These are phyloP conservation scores for Nymphalis urticae DNA, from an alignment of 2,888 invertebrate genomes.

Conservation along the genomic window DNA sequence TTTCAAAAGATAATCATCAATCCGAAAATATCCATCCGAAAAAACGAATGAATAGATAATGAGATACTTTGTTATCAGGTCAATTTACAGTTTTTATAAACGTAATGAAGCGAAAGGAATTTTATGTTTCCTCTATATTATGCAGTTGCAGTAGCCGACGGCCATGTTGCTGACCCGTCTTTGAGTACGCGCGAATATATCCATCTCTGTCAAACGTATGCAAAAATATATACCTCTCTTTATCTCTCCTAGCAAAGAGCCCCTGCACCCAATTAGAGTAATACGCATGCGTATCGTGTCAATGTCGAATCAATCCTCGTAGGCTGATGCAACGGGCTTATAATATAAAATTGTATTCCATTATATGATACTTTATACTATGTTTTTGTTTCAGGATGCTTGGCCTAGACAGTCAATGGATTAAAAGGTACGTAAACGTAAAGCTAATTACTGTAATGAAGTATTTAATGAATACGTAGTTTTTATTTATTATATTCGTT, in stretches of 20 bases:
- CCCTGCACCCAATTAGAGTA: constrained; percentile 70
- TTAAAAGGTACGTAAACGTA: constrained; percentile 9
- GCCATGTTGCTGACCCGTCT: constrained; percentile 72
- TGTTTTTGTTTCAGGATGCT: constrained; percentile 27
- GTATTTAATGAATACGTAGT: neutral
- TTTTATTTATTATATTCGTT: too few species aligned
- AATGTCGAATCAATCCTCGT: constrained; percentile 80
- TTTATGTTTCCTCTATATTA: constrained; percentile 57
- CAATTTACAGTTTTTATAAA: neutral
- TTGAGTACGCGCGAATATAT: constrained; percentile 49
- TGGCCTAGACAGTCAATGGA: constrained; percentile 4
- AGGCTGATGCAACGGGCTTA: constrained; percentile 72
- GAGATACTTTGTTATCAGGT: neutral
- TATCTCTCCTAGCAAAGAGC: constrained; percentile 47
- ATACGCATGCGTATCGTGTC: constrained; percentile 78
- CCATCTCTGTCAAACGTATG: constrained; percentile 52
- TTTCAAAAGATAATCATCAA: too few species aligned
- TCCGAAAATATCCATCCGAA: neutral
- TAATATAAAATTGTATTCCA: constrained; percentile 17
- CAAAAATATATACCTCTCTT: constrained; percentile 46
- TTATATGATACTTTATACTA: constrained; percentile 3
- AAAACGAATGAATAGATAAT: neutral
- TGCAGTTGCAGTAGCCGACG: constrained; percentile 72
- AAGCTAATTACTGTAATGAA: neutral
- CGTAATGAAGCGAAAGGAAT: neutral